Evolutionary conservation across 1,140 invertebrate genomes (phyloP), one percentile per base, ranked within the genome.

Genomic region (Varroa destructor): DNA sequence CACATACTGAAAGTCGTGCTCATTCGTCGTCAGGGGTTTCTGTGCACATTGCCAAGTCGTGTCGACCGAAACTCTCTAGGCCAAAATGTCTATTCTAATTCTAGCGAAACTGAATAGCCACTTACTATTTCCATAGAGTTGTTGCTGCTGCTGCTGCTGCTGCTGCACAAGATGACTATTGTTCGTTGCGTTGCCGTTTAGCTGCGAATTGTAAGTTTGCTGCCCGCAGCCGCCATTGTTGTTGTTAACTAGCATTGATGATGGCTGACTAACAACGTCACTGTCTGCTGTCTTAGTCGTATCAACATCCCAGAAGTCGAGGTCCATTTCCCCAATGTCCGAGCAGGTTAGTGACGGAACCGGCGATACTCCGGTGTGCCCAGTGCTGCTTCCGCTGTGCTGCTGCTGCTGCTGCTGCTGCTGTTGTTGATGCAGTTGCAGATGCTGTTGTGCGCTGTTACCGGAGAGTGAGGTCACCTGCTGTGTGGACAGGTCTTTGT

Each of bases 291-390:
- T 57, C 73, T 67, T 46, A 73, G 72, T 81, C 55, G 84, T 78
- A 76, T 85, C 84, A 67, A 85, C 84, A 73, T 89, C 86, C 89
- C 89, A 91, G 72, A 91, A 83, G 75, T 91, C 89, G 58, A 90
- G 82, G 74, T 89, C 88, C 71, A 87, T 86, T 77, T 88, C 81
- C 77, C 87, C 80, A 78, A 85, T 81, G 64, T 84, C 83, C 6
- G 83, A 84, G 72, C 86, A 85, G 75, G 76, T 74, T 46, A 78
- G 72, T 70, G 74, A 75, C 70, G 73, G 75, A 72, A 76, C 77
- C 6, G 76, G 76, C 67, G 73, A 76, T 12, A 75, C 73, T 6
- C 75, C 74, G 8, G 73, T 75, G 46, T 67, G 61, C 8, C 61
- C 61, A 25, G 61, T 12, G 12, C 46, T 40, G 61, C 46, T 12